These are phyloP conservation scores for Paracanthobrama guichenoti DNA, from an alignment of 2,113 vertebrate genomes.

Conservation along the genomic window DNA sequence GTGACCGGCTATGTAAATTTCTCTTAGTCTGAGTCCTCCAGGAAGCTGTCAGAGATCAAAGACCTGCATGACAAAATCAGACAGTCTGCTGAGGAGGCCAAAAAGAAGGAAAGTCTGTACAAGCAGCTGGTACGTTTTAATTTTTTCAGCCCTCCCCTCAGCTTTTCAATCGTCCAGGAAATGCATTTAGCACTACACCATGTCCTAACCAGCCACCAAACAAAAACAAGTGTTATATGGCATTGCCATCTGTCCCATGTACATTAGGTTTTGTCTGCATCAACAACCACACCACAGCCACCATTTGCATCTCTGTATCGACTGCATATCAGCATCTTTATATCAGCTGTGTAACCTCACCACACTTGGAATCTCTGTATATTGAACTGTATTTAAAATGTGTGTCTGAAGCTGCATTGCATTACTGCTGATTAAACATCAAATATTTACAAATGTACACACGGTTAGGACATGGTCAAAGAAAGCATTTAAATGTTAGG, in stretches of 20 bases:
- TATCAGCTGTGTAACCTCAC: neutral
- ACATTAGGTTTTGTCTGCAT: neutral
- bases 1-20: neutral
- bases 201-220: neutral
- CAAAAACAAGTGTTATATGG: neutral
- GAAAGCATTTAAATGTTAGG: neutral
- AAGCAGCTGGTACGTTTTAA: conserved; percentile 79
- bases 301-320: neutral
- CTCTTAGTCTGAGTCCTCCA: conserved; percentile 82
- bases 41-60: conserved; percentile 82
- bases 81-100: conserved; percentile 82
- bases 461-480: neutral
- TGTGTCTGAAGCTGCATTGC: no score
- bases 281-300: no score
- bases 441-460: neutral
- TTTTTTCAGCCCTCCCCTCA: neutral
- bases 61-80: conserved; percentile 84
- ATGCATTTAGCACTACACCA: neutral
- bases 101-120: conserved; percentile 84
- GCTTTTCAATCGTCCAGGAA: neutral
- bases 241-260: neutral
- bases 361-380: neutral
- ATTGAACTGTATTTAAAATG: no score
- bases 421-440: neutral
- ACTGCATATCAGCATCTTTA: neutral